phyloP scores from a whole-genome alignment of 1,140 invertebrate species.

The Drosophila ercepeae region DNA sequence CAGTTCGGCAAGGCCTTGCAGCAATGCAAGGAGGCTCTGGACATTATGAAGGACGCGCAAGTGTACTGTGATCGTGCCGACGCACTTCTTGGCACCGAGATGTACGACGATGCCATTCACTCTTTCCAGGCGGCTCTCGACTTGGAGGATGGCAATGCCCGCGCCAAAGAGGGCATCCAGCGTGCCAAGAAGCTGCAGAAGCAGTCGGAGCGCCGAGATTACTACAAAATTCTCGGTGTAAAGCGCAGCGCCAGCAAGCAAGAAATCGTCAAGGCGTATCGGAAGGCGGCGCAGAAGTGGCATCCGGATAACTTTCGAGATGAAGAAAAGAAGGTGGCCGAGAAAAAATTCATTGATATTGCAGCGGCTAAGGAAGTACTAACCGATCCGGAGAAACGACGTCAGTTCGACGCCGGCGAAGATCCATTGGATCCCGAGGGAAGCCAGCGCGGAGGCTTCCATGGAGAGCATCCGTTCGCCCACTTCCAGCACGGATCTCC shows the following conservation, averaged over 20 bases:
- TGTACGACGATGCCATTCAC: constrained; percentile 96
- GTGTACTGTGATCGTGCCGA: constrained; percentile 96
- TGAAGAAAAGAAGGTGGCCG: constrained; percentile 96
- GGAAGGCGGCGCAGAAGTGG: constrained; percentile 99
- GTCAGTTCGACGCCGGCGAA: constrained; percentile 96
- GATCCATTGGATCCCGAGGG: constrained; percentile 99
- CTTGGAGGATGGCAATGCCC: constrained; percentile 90
- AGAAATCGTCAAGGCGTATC: constrained; percentile 98
- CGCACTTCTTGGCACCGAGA: constrained; percentile 94
- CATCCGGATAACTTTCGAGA: constrained; percentile 98
- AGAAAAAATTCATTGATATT: constrained; percentile 99
- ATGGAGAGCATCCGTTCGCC: constrained; percentile 93
- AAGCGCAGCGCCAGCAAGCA: constrained; percentile 93
- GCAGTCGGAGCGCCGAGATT: constrained; percentile 96
- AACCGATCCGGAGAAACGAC: constrained; percentile 94
- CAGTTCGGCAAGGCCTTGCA: constrained; percentile 88
- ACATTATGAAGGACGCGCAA: constrained; percentile 90
- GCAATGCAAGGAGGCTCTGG: constrained; percentile 92
- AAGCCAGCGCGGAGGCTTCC: constrained; percentile 85
- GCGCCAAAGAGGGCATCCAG: constrained; percentile 95
- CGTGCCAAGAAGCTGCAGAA: constrained; percentile 97
- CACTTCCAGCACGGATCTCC: constrained; percentile 94
- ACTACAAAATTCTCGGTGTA: constrained; percentile 97
- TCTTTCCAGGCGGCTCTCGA: constrained; percentile 95
- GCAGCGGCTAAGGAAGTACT: constrained; percentile 99